phyloP scores from a whole-genome alignment of 1,140 invertebrate genomes.

The Arion vulgaris region DNA sequence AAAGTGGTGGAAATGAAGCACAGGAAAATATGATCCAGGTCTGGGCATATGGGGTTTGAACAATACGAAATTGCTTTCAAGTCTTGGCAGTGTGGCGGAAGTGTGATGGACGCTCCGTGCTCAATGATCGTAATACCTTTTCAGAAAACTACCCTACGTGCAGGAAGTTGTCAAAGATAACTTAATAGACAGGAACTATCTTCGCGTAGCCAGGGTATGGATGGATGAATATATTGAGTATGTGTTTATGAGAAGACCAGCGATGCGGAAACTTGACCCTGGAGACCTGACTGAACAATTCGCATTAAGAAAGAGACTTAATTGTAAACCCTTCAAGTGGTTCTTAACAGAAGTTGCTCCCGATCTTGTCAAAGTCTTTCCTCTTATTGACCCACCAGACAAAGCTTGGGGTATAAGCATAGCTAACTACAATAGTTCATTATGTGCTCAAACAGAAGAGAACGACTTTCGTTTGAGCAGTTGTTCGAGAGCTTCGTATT shows the following conservation, averaged over 20 bases:
- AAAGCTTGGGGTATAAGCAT: background rate
- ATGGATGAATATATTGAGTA: slow-evolving; percentile 23
- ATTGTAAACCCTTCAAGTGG: slow-evolving; percentile 8
- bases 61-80: background rate
- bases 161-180: background rate
- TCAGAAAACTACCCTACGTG: background rate
- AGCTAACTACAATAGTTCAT: background rate
- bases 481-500: background rate
- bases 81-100: background rate
- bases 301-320: background rate
- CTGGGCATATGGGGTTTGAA: background rate
- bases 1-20: background rate
- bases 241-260: background rate
- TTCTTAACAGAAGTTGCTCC: background rate
- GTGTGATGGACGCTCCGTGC: slow-evolving; percentile 76
- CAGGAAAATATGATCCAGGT: slow-evolving; percentile 11
- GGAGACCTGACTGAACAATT: background rate
- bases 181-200: background rate
- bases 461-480: background rate
- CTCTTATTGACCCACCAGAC: background rate
- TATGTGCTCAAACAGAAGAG: background rate
- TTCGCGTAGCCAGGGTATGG: background rate
- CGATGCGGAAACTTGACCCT: background rate
- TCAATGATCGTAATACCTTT: background rate
- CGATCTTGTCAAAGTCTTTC: background rate